Evolutionary conservation across 2,797 vertebrate genomes (phyloP).

Genomic region (Botia kubotai): DNA sequence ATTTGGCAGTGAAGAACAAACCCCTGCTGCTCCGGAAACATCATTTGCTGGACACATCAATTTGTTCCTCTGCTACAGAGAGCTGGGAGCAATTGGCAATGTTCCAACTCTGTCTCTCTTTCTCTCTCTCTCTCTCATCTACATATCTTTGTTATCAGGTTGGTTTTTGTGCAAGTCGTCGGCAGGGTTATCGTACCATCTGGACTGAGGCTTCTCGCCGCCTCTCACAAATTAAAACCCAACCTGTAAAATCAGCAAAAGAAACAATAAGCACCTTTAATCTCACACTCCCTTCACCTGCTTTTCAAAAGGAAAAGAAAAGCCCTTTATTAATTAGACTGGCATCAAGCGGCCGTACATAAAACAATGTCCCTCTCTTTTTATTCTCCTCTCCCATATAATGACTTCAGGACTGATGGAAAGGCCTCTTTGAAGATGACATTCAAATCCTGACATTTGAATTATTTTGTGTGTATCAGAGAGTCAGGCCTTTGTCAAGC

Average conservation of each 20-base stretch:
- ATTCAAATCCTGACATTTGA: constrained; percentile 99
- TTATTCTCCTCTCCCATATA: constrained; percentile 88
- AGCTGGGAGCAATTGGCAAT: constrained; percentile 55
- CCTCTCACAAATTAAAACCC: constrained; percentile 98
- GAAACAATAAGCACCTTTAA: constrained; percentile 99
- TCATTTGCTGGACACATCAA: constrained; percentile 60
- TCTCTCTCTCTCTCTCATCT: constrained; percentile 81
- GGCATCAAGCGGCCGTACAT: constrained; percentile 96
- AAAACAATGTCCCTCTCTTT: constrained; percentile 85
- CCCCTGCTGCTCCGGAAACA: constrained; percentile 51
- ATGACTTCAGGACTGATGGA: constrained; percentile 94
- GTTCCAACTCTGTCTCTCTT: constrained; percentile 46
- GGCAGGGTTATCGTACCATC: constrained; percentile 93
- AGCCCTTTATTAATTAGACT: constrained; percentile 99
- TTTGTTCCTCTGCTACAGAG: constrained; percentile 57
- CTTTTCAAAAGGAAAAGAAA: constrained; percentile 93
- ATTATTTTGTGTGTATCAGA: constrained; percentile 93
- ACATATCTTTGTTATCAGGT: constrained; percentile 98
- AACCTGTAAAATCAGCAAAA: constrained; percentile 98
- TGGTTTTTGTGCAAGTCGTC: constrained; percentile 85
- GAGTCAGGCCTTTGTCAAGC: constrained; percentile 79
- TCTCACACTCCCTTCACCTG: constrained; percentile 94
- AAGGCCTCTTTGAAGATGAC: constrained; percentile 98
- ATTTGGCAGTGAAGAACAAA: constrained; percentile 52
- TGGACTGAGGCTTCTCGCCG: constrained; percentile 92